Percentiles rank a stretch among this genome's conserved stretches.
phyloP scores from a whole-genome alignment of 2,797 vertebrate genomes.

The Gouania willdenowi region DNA sequence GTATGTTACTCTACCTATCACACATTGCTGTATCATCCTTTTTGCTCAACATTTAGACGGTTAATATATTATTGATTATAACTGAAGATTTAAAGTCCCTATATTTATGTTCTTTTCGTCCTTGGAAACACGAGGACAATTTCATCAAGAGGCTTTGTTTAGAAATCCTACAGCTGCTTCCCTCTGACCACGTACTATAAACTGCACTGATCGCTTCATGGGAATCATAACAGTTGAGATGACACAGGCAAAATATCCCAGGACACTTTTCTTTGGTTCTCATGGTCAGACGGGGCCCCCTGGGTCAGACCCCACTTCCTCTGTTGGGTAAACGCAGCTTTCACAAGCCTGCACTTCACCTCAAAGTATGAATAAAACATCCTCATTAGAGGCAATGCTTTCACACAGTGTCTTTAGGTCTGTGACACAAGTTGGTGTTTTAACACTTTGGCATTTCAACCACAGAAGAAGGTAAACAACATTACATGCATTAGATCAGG shows the following conservation, averaged over 20 bases:
- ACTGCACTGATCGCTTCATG: slow-evolving; percentile 52
- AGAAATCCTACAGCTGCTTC: slow-evolving; percentile 40
- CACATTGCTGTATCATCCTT: no score
- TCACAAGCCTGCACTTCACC: slow-evolving; percentile 49
- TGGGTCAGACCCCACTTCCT: slow-evolving; percentile 67
- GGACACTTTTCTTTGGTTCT: slow-evolving; percentile 62
- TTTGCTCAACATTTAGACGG: no score
- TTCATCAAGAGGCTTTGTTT: slow-evolving; percentile 31
- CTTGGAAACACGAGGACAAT: no score
- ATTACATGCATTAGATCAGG: no score
- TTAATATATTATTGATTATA: no score
- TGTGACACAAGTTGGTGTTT: no score
- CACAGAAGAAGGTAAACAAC: no score
- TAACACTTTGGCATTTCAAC: no score
- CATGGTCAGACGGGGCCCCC: slow-evolving; percentile 60
- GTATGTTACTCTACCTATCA: no score
- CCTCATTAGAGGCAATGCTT: slow-evolving; percentile 5
- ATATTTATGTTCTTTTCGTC: not conserved
- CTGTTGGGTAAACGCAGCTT: slow-evolving; percentile 36
- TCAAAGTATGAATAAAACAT: slow-evolving; percentile 30
- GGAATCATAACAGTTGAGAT: slow-evolving; percentile 65
- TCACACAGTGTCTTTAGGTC: not conserved
- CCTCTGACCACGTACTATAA: slow-evolving; percentile 24
- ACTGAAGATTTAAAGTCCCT: not conserved
- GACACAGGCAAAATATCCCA: slow-evolving; percentile 58